phyloP scores from a whole-genome alignment of 2,888 invertebrate species.

The Reticulitermes lucifugus region DNA sequence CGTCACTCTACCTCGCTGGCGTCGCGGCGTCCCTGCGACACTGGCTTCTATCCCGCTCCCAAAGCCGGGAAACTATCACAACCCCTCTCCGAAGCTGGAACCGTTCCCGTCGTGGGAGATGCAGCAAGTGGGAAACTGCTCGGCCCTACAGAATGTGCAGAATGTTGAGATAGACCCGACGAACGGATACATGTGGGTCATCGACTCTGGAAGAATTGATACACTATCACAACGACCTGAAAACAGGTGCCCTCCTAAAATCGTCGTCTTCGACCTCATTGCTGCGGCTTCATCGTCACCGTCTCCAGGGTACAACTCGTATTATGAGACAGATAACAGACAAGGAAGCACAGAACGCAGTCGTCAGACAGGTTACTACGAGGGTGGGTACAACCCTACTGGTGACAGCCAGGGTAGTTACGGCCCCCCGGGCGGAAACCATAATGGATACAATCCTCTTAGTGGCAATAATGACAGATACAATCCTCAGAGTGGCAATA shows the following conservation, averaged over 20 bases:
- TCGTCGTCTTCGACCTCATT: slow-evolving; percentile 76
- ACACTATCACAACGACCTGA: slow-evolving; percentile 65
- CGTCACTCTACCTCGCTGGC: slow-evolving; percentile 79
- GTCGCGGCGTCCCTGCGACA: slow-evolving; percentile 82
- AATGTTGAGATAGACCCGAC: slow-evolving; percentile 77
- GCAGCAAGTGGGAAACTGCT: slow-evolving; percentile 75
- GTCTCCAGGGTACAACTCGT: slow-evolving; percentile 55
- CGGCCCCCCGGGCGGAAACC: neutral
- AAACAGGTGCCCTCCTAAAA: slow-evolving; percentile 73
- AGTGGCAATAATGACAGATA: neutral
- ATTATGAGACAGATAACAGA: neutral
- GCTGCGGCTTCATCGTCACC: neutral
- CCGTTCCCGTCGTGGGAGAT: slow-evolving; percentile 80
- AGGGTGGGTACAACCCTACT: neutral
- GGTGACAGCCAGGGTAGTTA: neutral
- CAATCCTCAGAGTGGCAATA: neutral
- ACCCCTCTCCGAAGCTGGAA: slow-evolving; percentile 73
- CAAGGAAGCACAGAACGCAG: neutral
- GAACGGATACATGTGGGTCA: slow-evolving; percentile 75
- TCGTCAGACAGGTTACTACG: neutral
- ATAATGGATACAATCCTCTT: neutral
- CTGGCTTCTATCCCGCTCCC: slow-evolving; percentile 74
- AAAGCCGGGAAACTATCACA: slow-evolving; percentile 67
- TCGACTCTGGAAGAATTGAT: slow-evolving; percentile 76
- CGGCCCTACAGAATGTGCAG: slow-evolving; percentile 79